These are phyloP conservation scores for Adela reaumurella DNA, from an alignment of 2,888 invertebrate species.

Conservation along the genomic window DNA sequence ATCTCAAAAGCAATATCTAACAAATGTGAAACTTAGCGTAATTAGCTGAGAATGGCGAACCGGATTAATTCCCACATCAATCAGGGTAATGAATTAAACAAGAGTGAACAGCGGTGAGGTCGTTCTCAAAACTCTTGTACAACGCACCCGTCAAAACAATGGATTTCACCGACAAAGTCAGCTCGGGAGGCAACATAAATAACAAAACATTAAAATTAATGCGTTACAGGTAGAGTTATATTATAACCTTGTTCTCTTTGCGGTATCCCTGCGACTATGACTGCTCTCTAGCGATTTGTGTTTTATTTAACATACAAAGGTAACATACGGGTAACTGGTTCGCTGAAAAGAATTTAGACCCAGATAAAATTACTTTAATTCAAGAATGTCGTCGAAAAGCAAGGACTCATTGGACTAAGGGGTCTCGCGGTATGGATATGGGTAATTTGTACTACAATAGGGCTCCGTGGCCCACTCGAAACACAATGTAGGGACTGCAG, in stretches of 20 bases:
- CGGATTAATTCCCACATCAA: not conserved
- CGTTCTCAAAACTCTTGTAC: not conserved
- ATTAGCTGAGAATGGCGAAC: not conserved
- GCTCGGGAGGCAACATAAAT: not conserved
- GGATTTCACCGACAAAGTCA: not conserved
- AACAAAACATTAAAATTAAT: not conserved
- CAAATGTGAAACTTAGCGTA: not conserved
- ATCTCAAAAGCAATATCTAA: not conserved
- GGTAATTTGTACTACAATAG: constrained; percentile 32
- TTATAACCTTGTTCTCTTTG: too few species aligned
- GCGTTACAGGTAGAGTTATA: too few species aligned
- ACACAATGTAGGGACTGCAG: constrained; percentile 27
- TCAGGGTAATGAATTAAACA: not conserved
- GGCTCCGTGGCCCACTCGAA: constrained; percentile 26
- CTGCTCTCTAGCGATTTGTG: too few species aligned
- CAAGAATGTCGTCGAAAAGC: not conserved
- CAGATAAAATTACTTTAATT: not conserved
- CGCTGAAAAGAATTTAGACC: not conserved
- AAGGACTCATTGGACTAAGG: not conserved
- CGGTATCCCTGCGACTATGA: too few species aligned
- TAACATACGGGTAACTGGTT: too few species aligned
- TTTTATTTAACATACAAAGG: too few species aligned
- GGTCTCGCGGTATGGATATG: constrained; percentile 8
- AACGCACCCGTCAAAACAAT: not conserved
- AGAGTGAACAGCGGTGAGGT: not conserved